Evolutionary conservation across 2,888 invertebrate species (phyloP).

Genomic region (Drosophila nigritarsus): DNA sequence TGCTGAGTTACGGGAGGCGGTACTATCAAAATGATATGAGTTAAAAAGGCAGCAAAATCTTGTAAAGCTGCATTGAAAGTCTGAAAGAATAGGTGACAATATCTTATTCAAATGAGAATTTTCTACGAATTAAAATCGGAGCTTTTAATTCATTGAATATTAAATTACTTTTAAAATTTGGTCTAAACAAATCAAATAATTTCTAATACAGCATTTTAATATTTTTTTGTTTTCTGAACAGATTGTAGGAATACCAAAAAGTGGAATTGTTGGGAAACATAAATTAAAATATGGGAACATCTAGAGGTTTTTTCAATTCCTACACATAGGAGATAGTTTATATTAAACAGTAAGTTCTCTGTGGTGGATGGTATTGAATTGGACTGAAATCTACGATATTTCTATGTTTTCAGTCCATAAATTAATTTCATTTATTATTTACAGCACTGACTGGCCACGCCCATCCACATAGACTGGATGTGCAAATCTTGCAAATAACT

Average conservation of each 20-base stretch:
- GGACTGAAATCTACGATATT: background rate
- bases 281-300: background rate
- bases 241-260: background rate
- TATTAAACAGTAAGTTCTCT: background rate
- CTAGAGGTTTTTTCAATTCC: background rate
- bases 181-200: background rate
- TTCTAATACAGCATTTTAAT: background rate
- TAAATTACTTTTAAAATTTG: background rate
- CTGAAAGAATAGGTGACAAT: background rate
- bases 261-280: background rate
- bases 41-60: background rate
- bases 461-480: conserved; percentile 6
- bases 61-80: background rate
- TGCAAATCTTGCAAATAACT: conserved; percentile 3
- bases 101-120: background rate
- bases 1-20: conserved; percentile 7
- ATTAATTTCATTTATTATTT: background rate
- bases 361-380: background rate
- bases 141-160: background rate
- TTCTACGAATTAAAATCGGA: background rate
- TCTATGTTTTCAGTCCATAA: background rate
- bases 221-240: background rate
- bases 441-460: background rate
- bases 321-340: background rate
- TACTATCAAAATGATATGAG: background rate